A percentile compares a stretch with the other conserved stretches of the same genome.
Evolutionary conservation across 2,113 vertebrate genomes (phyloP).

Genomic region (Raja brachyura): DNA sequence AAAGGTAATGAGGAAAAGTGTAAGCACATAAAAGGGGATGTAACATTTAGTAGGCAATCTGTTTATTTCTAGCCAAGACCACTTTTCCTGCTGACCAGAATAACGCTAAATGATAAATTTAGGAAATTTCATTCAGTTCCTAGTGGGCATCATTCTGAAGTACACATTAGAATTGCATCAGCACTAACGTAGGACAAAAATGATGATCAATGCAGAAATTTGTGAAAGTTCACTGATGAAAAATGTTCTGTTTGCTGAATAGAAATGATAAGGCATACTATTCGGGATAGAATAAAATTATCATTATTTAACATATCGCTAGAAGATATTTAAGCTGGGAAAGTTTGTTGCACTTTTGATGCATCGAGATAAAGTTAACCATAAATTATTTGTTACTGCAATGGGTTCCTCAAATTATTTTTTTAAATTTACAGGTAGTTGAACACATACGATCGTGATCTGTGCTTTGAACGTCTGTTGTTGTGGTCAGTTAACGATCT

Average conservation of each 20-base stretch:
- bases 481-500: slow-evolving; percentile 63
- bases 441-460: slow-evolving; percentile 73
- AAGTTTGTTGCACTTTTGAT: neutral
- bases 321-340: neutral
- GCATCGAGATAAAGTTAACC: neutral
- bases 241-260: neutral
- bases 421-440: neutral
- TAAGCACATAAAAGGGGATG: neutral
- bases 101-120: neutral
- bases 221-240: neutral
- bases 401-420: neutral
- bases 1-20: neutral
- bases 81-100: neutral
- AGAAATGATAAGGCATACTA: neutral
- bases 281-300: neutral
- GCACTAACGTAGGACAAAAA: neutral
- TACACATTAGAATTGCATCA: neutral
- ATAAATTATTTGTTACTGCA: neutral
- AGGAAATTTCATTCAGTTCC: neutral
- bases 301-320: neutral
- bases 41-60: neutral
- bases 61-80: neutral
- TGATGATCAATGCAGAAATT: neutral
- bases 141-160: neutral
- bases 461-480: slow-evolving; percentile 70